These are phyloP conservation scores for Leptopilina boulardi DNA, from an alignment of 1,140 invertebrate species.

Conservation along the genomic window DNA sequence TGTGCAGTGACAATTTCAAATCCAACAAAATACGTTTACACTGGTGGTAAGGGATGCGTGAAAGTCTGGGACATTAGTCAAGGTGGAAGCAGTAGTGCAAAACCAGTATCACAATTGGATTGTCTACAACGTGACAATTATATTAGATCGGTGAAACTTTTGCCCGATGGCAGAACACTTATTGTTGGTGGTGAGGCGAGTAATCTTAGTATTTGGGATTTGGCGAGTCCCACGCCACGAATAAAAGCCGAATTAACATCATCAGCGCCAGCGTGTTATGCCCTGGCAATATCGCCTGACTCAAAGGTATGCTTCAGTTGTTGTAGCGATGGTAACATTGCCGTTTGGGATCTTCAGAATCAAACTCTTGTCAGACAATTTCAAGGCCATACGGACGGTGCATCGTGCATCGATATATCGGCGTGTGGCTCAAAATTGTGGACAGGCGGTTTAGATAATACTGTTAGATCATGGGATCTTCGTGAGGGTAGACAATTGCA, in stretches of 20 bases:
- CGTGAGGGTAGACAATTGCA: constrained; percentile 95
- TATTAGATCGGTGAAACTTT: constrained; percentile 95
- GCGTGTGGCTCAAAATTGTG: constrained; percentile 96
- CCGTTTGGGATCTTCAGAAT: constrained; percentile 97
- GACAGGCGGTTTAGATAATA: constrained; percentile 98
- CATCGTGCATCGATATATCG: constrained; percentile 98
- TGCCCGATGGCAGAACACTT: constrained; percentile 96
- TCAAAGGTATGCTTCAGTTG: constrained; percentile 98
- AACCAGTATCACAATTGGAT: constrained; percentile 93
- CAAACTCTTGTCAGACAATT: constrained; percentile 96
- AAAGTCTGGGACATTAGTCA: constrained; percentile 97
- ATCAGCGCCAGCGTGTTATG: constrained; percentile 97
- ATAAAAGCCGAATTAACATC: constrained; percentile 96
- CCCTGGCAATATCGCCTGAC: constrained; percentile 96
- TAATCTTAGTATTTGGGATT: constrained; percentile 97
- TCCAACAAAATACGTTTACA: constrained; percentile 96
- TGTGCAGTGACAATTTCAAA: constrained; percentile 94
- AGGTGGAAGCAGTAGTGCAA: constrained; percentile 84
- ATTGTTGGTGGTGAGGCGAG: constrained; percentile 99
- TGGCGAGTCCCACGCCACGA: constrained; percentile 91
- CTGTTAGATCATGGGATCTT: constrained; percentile 97
- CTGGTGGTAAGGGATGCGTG: constrained; percentile 98
- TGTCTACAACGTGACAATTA: constrained; percentile 98
- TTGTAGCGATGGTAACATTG: constrained; percentile 96
- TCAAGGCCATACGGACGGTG: constrained; percentile 98